These are phyloP conservation scores for Xylota sylvarum DNA, from an alignment of 2,888 invertebrate species.

Conservation along the genomic window DNA sequence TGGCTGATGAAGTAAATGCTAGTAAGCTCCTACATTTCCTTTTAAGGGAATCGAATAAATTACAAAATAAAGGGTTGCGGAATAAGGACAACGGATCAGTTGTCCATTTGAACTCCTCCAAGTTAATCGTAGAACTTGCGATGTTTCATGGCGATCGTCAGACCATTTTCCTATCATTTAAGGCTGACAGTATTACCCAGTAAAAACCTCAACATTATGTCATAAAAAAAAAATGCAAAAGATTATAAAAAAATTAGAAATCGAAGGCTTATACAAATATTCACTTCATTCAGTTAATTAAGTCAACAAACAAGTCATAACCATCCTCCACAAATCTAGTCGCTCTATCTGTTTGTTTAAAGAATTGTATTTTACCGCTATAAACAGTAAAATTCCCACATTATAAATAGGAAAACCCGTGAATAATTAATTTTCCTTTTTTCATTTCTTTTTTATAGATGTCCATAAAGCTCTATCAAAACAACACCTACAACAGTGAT, in stretches of 20 bases:
- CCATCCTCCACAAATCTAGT: background rate
- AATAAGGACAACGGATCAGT: too few species aligned
- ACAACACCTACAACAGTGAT: conserved; percentile 38
- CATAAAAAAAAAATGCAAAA: background rate
- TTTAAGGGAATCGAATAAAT: too few species aligned
- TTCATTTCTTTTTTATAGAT: conserved; percentile 70
- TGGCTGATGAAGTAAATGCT: too few species aligned
- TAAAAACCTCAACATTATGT: too few species aligned
- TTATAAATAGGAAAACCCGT: background rate
- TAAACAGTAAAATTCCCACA: background rate
- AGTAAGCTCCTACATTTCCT: too few species aligned
- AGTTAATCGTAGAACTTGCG: too few species aligned
- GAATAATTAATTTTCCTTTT: conserved; percentile 8
- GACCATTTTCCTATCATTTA: too few species aligned
- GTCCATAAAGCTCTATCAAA: conserved; percentile 65
- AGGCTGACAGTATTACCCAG: too few species aligned
- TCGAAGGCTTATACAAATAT: background rate
- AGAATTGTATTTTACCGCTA: background rate
- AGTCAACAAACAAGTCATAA: background rate
- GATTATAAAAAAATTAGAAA: background rate
- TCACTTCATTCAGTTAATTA: conserved; percentile 5
- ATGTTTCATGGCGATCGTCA: too few species aligned
- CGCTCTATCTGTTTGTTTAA: conserved; percentile 4
- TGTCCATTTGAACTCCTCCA: too few species aligned
- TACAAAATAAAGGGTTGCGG: too few species aligned